Conservation (phyloP, 2,888 invertebrate genomes). For the Drosophila leonis region DNA sequence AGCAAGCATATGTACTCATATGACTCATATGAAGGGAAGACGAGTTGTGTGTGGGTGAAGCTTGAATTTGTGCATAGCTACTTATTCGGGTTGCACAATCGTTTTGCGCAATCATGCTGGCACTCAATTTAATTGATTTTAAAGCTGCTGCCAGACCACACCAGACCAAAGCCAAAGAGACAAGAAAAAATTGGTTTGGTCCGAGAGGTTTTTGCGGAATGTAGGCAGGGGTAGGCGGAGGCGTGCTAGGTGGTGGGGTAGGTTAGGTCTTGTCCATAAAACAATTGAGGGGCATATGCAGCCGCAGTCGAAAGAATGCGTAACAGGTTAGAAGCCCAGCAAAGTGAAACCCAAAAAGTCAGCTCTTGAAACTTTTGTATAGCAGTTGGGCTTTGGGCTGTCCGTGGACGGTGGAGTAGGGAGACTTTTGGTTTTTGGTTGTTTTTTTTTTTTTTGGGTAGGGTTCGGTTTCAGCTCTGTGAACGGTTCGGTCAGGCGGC, state of each 20-base stretch:
- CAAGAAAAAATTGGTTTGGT: slow-evolving; percentile 15
- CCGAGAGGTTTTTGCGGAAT: not conserved
- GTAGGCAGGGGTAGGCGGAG: no score
- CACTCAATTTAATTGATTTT: slow-evolving; percentile 75
- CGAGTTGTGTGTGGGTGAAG: not conserved
- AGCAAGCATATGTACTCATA: not conserved
- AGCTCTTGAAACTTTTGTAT: slow-evolving; percentile 40
- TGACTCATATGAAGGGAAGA: not conserved
- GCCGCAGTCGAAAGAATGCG: slow-evolving; percentile 46
- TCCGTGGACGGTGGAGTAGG: not conserved
- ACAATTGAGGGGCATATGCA: slow-evolving; percentile 53
- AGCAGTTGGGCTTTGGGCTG: not conserved
- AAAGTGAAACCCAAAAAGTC: slow-evolving; percentile 18
- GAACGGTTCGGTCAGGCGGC: slow-evolving; percentile 69
- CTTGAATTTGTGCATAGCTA: slow-evolving; percentile 14
- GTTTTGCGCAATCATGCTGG: slow-evolving; percentile 67
- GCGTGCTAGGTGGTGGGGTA: not conserved
- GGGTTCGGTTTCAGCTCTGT: slow-evolving; percentile 50
- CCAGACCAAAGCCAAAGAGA: slow-evolving; percentile 13
- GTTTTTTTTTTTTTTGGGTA: slow-evolving; percentile 10
- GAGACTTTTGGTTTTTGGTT: slow-evolving; percentile 5
- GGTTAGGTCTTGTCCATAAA: slow-evolving; percentile 32
- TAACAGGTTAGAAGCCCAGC: slow-evolving; percentile 61
- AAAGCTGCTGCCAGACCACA: slow-evolving; percentile 52
- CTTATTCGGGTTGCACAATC: slow-evolving; percentile 36